Evolutionary conservation across 2,113 vertebrate species (phyloP).

Genomic region (Microcebus tavaratra): DNA sequence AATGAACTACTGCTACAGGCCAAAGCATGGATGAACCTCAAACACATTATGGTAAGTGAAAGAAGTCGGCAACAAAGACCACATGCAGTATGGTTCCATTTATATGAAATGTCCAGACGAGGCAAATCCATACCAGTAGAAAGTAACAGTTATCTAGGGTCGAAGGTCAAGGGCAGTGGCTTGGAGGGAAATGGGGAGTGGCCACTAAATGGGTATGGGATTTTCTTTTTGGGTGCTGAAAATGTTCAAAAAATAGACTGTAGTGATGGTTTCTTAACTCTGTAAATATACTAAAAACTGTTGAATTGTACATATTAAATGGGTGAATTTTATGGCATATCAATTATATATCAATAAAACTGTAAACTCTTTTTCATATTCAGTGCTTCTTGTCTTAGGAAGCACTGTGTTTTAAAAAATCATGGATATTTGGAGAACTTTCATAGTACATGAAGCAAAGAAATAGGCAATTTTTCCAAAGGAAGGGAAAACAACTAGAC

Average conservation of each 20-base stretch:
- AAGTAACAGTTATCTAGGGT: background rate
- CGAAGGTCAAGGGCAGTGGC: background rate
- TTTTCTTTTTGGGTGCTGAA: background rate
- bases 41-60: background rate
- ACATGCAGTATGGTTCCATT: background rate
- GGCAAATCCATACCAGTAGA: background rate
- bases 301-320: background rate
- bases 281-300: background rate
- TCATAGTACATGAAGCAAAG: background rate
- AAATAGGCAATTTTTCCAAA: background rate
- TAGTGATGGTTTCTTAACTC: background rate
- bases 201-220: background rate
- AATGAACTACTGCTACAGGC: background rate
- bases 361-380: background rate
- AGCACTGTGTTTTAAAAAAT: background rate
- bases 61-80: background rate
- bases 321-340: background rate
- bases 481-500: background rate
- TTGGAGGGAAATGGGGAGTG: background rate
- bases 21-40: background rate
- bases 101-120: background rate
- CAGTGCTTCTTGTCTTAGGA: background rate
- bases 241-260: background rate
- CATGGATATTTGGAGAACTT: background rate
- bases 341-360: background rate